Percentiles rank a stretch among this genome's conserved stretches.
Conservation (phyloP, 2,113 vertebrate genomes). For the Andinoacara biseriatus region DNA sequence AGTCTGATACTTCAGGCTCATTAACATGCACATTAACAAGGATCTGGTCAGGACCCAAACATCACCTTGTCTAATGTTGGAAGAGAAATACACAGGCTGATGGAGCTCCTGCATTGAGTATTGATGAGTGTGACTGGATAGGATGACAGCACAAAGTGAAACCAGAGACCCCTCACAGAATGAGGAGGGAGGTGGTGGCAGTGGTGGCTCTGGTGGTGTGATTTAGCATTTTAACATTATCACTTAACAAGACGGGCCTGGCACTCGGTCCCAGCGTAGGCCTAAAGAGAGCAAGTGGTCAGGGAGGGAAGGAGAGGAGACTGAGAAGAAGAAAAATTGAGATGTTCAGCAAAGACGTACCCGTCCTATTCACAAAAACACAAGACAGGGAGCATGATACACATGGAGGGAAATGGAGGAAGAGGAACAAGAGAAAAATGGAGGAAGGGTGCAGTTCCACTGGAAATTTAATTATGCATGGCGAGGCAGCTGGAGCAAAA, state of each 20-base stretch:
- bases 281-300: background rate
- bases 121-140: constrained; percentile 75
- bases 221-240: constrained; percentile 72
- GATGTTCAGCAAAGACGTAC: background rate
- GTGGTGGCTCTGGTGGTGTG: constrained; percentile 55
- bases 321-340: constrained; percentile 3
- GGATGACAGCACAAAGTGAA: constrained; percentile 73
- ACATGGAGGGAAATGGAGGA: constrained; percentile 30
- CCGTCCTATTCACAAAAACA: constrained; percentile 7
- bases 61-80: constrained; percentile 47
- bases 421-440: constrained; percentile 23
- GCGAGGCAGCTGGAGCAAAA: constrained; percentile 57
- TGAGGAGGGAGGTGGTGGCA: constrained; percentile 34
- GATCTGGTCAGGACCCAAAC: constrained; percentile 48
- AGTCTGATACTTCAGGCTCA: constrained; percentile 63
- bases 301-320: background rate
- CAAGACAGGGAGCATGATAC: background rate
- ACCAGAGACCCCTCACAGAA: constrained; percentile 60
- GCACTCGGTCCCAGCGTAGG: constrained; percentile 7
- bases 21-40: constrained; percentile 66
- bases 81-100: constrained; percentile 55
- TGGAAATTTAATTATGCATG: constrained; percentile 72
- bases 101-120: constrained; percentile 68
- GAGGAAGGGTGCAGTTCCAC: constrained; percentile 46
- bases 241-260: constrained; percentile 67